Percentiles rank a stretch among this genome's conserved stretches.
phyloP scores from a whole-genome alignment of 2,113 vertebrate species.

The Laticauda colubrina region DNA sequence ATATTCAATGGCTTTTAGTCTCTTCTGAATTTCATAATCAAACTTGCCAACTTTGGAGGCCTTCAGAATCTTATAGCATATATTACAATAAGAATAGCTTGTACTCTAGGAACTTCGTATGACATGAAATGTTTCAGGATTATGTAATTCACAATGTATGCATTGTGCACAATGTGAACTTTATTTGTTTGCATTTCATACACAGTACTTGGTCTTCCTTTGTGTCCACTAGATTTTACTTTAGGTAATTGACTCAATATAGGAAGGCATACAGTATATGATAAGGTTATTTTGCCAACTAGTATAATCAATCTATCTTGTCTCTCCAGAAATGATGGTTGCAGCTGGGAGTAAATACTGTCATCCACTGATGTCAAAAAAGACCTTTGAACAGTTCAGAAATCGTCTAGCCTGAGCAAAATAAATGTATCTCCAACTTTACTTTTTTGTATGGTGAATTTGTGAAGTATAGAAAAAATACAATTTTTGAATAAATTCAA shows the following conservation, averaged over 20 bases:
- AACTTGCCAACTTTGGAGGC: not conserved
- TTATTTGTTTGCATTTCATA: not conserved
- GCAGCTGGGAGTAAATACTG: not conserved
- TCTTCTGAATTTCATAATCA: not conserved
- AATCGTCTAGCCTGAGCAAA: not conserved
- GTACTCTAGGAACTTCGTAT: too few species aligned
- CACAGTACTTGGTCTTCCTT: not conserved
- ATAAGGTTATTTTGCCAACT: not conserved
- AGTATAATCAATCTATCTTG: not conserved
- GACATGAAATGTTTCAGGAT: not conserved
- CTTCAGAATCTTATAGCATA: not conserved
- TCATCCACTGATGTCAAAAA: not conserved
- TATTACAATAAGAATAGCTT: not conserved
- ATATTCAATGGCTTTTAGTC: not conserved
- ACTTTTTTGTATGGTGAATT: not conserved
- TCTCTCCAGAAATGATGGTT: not conserved
- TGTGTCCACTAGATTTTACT: not conserved
- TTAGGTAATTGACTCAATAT: not conserved
- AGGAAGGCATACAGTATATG: not conserved
- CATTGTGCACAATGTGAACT: not conserved
- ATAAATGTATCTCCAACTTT: not conserved
- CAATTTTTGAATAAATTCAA: not conserved
- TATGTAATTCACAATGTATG: not conserved
- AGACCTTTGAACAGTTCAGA: not conserved
- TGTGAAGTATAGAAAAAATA: not conserved